Evolutionary conservation across 2,888 invertebrate species (phyloP), one percentile per base, ranked within the genome.

Genomic region (Criorhina ranunculi): DNA sequence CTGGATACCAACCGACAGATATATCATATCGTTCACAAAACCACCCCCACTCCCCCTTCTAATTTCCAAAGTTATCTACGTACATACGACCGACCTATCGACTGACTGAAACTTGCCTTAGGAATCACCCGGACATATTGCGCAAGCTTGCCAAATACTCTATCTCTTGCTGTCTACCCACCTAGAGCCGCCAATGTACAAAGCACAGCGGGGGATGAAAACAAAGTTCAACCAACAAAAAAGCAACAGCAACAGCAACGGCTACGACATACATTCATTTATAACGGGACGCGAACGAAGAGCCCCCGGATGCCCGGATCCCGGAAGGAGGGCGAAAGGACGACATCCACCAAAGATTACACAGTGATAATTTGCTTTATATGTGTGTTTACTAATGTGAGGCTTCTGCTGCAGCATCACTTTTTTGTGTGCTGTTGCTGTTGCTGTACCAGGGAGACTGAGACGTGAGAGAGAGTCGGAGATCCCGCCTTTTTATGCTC

Each of bases 401-500:
- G 82, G 81, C 86, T 86, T 86, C 87, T 87, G 85, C 86, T 81
- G 83, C 83, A 85, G 86, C 87, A 83, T 82, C 86, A 73, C 85
- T 80, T 78, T 83, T 86, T 81, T 86, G 75, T 80, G 70, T 64
- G 35, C 59, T n/a, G 51, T n/a, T 59, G 35, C n/a, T 31, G 40
- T 37, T 55, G 78, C 64, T 46, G 75, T 57, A 72, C 59, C 82
- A 64, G 37, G 66, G 46, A 67, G 75, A 80, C 35, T 59, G 42
- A 67, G 17, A 66, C 35, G 60, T 62, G 75, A 73, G 75, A 75
- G 75, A 75, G 62, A 64, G 37, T 53, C 69, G 53, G 60, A 80
- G 76, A 91, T 88, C 88, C 89, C 91, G 91, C 91, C 91, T 85
- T 76, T 85, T 85, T 85, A 87, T 88, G 89, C 89, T 89, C 89